Evolutionary conservation across 2,113 vertebrate genomes (phyloP), one percentile per base, ranked within the genome.

Genomic region (Patagioenas fasciata): DNA sequence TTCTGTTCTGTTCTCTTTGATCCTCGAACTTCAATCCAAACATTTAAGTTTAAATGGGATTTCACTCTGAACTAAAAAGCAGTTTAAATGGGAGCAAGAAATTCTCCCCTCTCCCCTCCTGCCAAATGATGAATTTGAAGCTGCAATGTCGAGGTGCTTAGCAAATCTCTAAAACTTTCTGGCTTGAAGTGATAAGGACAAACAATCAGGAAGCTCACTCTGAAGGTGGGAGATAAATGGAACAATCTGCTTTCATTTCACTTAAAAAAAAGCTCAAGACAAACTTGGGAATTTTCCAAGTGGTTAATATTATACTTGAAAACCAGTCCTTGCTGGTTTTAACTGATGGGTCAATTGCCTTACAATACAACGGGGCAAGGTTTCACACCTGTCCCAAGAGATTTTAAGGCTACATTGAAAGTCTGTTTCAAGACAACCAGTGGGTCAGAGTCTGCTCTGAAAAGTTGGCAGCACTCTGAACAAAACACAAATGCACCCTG

Each of bases 121-220:
- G 82, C 38, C 88, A 88, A 93, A 95, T 77, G 13, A 50, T 8
- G 50, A 94, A 80, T 95, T 93, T 96, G 91, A 97, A 95, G 95
- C 94, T 85, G 80, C 97, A 90, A 96, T 97, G 71, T 73, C 44
- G 53, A 96, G 90, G 88, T 95, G 85, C 96, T 97, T 97, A 97
- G 93, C 95, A 98, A 88, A 95, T 97, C 94, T 93, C 36, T 84
- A 53, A 92, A 91, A 97, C 94, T 97, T 98, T 47, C 98, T 98
- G 98, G 94, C 80, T 98, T 96, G 96, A 94, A 96, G 94, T 84
- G 98, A 98, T 98, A 98, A 98, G 97, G 93, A 95, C 97, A 97
- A 96, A 95, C 96, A 96, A 98, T 98, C 95, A 96, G 97, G 96
- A 96, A 96, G 80, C 91, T 85, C 83, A 91, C 95, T 96, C 97